These are phyloP conservation scores for Macaria liturata DNA, from an alignment of 2,888 invertebrate species.

Conservation along the genomic window DNA sequence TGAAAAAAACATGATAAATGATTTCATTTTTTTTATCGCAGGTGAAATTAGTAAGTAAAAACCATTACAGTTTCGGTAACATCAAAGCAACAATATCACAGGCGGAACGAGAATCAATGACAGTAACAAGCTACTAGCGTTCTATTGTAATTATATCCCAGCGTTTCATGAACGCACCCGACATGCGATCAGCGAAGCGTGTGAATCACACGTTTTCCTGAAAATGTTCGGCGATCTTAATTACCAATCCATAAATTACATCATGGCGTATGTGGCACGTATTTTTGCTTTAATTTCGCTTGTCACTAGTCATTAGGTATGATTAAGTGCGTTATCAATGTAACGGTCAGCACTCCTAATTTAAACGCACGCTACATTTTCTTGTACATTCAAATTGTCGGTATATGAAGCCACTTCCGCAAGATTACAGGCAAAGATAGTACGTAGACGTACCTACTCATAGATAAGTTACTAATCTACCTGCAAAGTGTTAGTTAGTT, in stretches of 20 bases:
- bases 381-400: slow-evolving; percentile 13
- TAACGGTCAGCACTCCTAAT: slow-evolving; percentile 13
- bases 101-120: too few species aligned
- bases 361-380: slow-evolving; percentile 22
- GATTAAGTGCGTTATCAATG: slow-evolving; percentile 32
- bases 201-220: slow-evolving; percentile 17
- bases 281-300: slow-evolving; percentile 19
- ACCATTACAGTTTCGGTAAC: too few species aligned
- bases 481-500: neutral
- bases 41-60: too few species aligned
- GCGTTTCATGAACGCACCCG: neutral
- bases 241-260: slow-evolving; percentile 13
- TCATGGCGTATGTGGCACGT: slow-evolving; percentile 21
- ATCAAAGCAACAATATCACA: too few species aligned
- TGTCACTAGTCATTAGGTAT: slow-evolving; percentile 38
- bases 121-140: too few species aligned
- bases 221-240: slow-evolving; percentile 7
- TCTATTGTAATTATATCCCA: too few species aligned
- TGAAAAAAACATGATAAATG: too few species aligned
- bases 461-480: neutral
- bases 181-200: slow-evolving; percentile 13
- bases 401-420: slow-evolving; percentile 13
- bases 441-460: slow-evolving; percentile 2
- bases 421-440: neutral
- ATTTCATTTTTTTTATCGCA: too few species aligned